Base-by-base conservation (phyloP, 2,113 vertebrate species). In the Theristicus caerulescens region DNA sequence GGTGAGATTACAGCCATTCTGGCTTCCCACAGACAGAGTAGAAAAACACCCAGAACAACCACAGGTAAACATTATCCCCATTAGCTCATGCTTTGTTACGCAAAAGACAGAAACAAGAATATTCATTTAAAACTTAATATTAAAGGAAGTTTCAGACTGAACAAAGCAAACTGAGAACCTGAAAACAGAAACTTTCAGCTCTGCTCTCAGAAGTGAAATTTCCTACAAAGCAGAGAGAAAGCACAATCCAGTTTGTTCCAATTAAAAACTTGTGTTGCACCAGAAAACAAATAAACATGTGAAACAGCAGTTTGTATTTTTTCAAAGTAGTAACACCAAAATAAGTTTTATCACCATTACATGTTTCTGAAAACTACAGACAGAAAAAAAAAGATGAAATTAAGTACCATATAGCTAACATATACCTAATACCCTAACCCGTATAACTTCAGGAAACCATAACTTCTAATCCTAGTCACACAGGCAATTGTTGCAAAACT, bases 151-250 rank as follows among this genome's bases (percentile, higher is more conserved):
- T 67, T 78, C 69, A 79, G 34, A 47, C 67, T 29, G 34, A 96
- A 76, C 58, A 72, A 42, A 52, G 34, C 21, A 93, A 25, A 71
- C 20, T 0, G 9, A 92, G 81, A 81, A 94, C 58, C 36, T 66
- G 86, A n/a, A n/a, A 86, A 92, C 59, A 94, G 67, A 88, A 96
- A 96, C 94, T 97, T 96, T 96, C 73, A 97, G 77, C 40, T 88
- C 42, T 81, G 78, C 42, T 84, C 81, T 92, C 57, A 42, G 46
- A 93, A 91, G 65, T 78, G 27, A 25, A 36, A 58, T 74, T 95
- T 83, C 74, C 74, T 79, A 55, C 73, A 76, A 79, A 94, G 74
- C 66, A 89, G 86, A 65, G 64, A 80, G 73, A 78, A 94, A 94
- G 46, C 52, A 55, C 67, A 76, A 46, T 42, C 58, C 71, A 64